phyloP scores from a whole-genome alignment of 2,888 invertebrate genomes.

The Drosophila prostipennis region DNA sequence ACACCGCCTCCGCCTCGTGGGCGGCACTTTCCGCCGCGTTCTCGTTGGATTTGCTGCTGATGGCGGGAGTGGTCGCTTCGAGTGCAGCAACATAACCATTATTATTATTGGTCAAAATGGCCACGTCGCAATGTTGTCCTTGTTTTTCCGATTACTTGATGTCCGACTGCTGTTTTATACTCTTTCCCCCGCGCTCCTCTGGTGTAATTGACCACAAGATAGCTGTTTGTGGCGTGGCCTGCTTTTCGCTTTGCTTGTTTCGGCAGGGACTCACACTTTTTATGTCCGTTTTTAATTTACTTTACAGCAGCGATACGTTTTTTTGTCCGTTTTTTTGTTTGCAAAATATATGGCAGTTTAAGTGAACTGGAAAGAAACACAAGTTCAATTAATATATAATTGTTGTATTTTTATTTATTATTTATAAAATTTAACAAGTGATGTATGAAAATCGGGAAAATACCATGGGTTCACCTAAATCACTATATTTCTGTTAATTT shows the following conservation, averaged over 20 bases:
- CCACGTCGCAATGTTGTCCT: slow-evolving; percentile 52
- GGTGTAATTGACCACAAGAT: slow-evolving; percentile 64
- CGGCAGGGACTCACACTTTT: slow-evolving; percentile 19
- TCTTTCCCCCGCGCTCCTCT: slow-evolving; percentile 24
- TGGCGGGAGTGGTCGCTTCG: slow-evolving; percentile 75
- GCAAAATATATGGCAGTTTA: slow-evolving; percentile 37
- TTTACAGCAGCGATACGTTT: slow-evolving; percentile 20
- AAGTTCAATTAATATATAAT: slow-evolving; percentile 13
- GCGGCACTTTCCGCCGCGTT: slow-evolving; percentile 44
- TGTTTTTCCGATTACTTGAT: slow-evolving; percentile 25
- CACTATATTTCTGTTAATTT: no score
- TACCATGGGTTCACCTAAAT: no score
- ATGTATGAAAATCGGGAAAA: no score
- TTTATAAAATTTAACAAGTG: background rate
- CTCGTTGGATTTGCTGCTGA: slow-evolving; percentile 47
- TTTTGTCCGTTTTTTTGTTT: background rate
- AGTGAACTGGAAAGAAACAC: slow-evolving; percentile 52
- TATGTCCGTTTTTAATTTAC: slow-evolving; percentile 29
- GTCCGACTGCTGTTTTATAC: slow-evolving; percentile 16
- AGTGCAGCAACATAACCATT: slow-evolving; percentile 84
- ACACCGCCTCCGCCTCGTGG: slow-evolving; percentile 24
- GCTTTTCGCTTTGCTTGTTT: slow-evolving; percentile 32
- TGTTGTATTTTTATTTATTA: background rate
- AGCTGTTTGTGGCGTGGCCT: slow-evolving; percentile 63
- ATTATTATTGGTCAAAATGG: slow-evolving; percentile 77